These are phyloP conservation scores for Phthorimaea operculella DNA, from an alignment of 1,140 invertebrate genomes.

Conservation along the genomic window DNA sequence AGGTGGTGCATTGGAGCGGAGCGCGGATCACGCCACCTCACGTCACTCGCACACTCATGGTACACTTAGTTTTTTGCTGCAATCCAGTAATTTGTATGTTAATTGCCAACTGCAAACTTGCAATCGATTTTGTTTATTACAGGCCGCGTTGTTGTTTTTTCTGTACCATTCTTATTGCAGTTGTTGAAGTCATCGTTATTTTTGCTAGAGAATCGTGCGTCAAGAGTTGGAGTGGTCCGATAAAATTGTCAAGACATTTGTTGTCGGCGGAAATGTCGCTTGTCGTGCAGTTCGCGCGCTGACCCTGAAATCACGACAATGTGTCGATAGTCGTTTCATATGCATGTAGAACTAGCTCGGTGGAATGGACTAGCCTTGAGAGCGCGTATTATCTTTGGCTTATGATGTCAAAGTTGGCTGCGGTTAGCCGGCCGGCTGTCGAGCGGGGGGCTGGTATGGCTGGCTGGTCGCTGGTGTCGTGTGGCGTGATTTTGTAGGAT, in stretches of 20 bases:
- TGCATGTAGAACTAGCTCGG: too few relatives aligned
- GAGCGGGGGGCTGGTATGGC: too few relatives aligned
- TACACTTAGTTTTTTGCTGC: constrained; percentile 10
- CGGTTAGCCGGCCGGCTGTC: too few relatives aligned
- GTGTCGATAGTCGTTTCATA: too few relatives aligned
- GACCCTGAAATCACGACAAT: neutral
- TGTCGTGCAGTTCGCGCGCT: neutral
- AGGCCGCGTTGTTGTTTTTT: neutral
- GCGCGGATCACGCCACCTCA: constrained; percentile 10
- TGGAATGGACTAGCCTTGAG: too few relatives aligned
- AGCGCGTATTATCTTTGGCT: too few relatives aligned
- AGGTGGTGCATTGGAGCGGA: constrained; percentile 2
- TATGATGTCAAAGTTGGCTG: too few relatives aligned
- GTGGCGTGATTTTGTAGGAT: too few relatives aligned
- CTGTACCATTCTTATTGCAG: neutral
- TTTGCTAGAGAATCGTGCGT: neutral
- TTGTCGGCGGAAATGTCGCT: neutral
- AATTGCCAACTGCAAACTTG: constrained; percentile 9
- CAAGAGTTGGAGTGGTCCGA: too few relatives aligned
- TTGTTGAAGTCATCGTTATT: neutral
- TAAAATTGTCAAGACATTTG: neutral
- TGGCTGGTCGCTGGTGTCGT: too few relatives aligned
- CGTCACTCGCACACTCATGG: constrained; percentile 8
- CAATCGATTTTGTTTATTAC: constrained; percentile 3
- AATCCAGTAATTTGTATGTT: constrained; percentile 12